These are phyloP conservation scores for Bimastos eiseni DNA, from an alignment of 2,888 invertebrate species.

Conservation along the genomic window DNA sequence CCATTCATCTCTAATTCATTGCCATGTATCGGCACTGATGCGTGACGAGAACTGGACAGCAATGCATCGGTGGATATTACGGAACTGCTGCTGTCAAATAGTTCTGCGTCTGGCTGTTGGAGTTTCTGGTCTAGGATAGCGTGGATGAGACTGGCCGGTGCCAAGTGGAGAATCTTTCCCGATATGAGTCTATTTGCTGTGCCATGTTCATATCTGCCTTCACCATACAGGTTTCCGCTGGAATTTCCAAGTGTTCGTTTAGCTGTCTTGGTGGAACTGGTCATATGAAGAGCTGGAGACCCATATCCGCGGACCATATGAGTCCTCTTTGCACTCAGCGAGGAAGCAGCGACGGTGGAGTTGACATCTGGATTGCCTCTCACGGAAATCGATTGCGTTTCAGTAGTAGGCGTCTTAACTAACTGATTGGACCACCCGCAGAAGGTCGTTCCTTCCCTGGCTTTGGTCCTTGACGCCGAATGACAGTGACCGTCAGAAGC, in stretches of 20 bases:
- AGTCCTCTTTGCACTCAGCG: not conserved
- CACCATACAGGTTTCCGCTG: not conserved
- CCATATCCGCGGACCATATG: not conserved
- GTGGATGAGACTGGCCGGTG: constrained; percentile 18
- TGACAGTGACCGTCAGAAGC: not conserved
- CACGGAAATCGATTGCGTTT: not conserved
- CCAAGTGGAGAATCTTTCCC: constrained; percentile 1
- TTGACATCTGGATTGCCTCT: not conserved
- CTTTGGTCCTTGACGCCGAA: not conserved
- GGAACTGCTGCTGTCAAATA: not conserved
- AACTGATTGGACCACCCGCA: not conserved
- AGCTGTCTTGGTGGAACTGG: not conserved
- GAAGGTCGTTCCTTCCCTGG: not conserved
- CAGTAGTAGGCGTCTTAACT: constrained; percentile 13
- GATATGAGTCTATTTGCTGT: not conserved
- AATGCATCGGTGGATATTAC: not conserved
- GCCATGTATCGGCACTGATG: not conserved
- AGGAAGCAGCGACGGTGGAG: not conserved
- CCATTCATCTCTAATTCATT: not conserved
- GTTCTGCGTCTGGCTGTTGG: not conserved
- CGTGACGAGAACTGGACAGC: not conserved
- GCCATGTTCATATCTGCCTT: not conserved
- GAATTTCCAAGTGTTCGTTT: not conserved
- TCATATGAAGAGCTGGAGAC: not conserved
- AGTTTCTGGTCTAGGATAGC: constrained; percentile 20